These are phyloP conservation scores for Gadus chalcogrammus DNA, from an alignment of 2,113 vertebrate genomes.

Conservation along the genomic window DNA sequence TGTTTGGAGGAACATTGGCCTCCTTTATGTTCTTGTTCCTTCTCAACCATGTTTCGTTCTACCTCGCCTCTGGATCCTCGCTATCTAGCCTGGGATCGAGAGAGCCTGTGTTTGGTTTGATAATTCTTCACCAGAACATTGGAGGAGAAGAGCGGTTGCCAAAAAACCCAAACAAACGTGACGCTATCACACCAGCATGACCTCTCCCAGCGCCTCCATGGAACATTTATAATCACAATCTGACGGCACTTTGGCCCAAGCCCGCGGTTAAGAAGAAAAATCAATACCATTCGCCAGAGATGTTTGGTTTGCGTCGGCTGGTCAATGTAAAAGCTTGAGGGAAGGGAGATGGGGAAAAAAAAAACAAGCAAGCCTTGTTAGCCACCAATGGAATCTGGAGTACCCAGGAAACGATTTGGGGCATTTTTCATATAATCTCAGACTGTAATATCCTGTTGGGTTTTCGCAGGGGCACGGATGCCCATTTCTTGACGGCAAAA, in stretches of 20 bases:
- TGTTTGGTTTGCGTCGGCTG: conserved; percentile 27
- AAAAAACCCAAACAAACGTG: conserved; percentile 57
- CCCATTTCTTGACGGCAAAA: conserved; percentile 31
- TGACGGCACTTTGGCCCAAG: conserved; percentile 38
- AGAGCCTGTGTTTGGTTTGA: conserved; percentile 35
- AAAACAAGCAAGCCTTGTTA: conserved; percentile 31
- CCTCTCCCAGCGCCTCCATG: conserved; percentile 37
- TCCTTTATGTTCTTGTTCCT: conserved; percentile 11
- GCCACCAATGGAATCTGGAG: conserved; percentile 12
- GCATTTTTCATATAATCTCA: conserved; percentile 14
- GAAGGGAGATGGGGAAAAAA: conserved; percentile 15
- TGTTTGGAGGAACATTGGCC: conserved; percentile 10
- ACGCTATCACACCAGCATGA: conserved; percentile 50
- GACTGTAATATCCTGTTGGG: conserved; percentile 23
- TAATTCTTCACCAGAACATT: conserved; percentile 27
- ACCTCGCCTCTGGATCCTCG: neutral
- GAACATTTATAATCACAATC: conserved; percentile 51
- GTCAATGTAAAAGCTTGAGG: too few species aligned
- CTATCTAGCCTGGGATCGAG: neutral
- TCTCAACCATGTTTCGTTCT: neutral
- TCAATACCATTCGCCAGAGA: conserved; percentile 35
- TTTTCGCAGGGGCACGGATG: neutral
- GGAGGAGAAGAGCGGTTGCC: conserved; percentile 28
- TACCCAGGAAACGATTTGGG: conserved; percentile 19
- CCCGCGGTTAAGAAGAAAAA: conserved; percentile 21